phyloP scores from a whole-genome alignment of 2,797 vertebrate genomes.

The Xenops minutus region DNA sequence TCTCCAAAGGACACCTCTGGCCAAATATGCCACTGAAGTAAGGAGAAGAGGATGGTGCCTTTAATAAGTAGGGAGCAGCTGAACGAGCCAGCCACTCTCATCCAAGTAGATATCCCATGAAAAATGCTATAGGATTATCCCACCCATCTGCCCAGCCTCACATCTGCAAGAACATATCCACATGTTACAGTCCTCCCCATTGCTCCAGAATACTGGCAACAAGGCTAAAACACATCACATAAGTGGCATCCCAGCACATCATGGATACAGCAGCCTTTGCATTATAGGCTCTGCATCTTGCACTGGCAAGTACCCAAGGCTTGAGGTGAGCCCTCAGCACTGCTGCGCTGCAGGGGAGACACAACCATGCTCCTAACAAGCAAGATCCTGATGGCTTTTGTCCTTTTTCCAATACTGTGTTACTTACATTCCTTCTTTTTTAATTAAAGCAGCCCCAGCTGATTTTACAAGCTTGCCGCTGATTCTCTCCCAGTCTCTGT shows the following conservation, averaged over 20 bases:
- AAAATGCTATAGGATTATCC: neutral
- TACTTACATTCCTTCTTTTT: conserved; percentile 71
- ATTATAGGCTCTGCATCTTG: rapidly evolving
- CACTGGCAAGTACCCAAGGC: rapidly evolving
- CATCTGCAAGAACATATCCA: neutral
- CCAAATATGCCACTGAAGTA: neutral
- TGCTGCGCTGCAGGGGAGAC: neutral
- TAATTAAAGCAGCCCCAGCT: conserved; percentile 73
- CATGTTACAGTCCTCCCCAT: neutral
- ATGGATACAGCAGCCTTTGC: neutral
- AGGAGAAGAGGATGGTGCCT: neutral
- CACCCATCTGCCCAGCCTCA: neutral
- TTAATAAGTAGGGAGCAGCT: neutral
- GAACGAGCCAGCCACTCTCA: neutral
- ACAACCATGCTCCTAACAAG: neutral
- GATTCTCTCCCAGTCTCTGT: conserved; percentile 73
- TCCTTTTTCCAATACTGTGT: conserved; percentile 67
- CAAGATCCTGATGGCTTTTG: conserved; percentile 62
- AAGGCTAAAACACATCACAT: neutral
- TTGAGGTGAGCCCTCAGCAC: neutral
- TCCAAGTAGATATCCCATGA: neutral
- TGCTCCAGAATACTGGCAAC: neutral
- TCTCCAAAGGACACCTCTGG: neutral
- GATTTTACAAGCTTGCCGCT: conserved; percentile 71
- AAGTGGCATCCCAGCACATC: neutral